These are phyloP conservation scores for Athalia circularis DNA, from an alignment of 2,888 invertebrate species.

Conservation along the genomic window DNA sequence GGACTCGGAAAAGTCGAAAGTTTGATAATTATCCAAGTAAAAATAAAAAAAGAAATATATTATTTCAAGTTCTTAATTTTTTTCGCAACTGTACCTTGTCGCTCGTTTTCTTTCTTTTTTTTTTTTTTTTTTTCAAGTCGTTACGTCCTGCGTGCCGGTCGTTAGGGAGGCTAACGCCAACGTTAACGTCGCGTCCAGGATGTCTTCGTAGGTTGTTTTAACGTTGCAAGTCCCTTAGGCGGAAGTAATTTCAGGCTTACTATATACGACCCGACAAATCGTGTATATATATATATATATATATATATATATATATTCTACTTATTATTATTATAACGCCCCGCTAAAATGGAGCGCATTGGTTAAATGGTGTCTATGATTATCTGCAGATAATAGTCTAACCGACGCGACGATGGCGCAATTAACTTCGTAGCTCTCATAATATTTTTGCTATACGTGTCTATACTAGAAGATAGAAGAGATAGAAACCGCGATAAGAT, in stretches of 20 bases:
- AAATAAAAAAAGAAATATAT: too few species aligned
- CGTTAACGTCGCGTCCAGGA: conserved; percentile 35
- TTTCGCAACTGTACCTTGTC: background rate
- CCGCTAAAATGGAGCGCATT: conserved; percentile 9
- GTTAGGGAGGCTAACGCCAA: conserved; percentile 35
- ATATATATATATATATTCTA: background rate
- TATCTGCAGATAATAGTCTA: background rate
- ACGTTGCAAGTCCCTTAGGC: conserved; percentile 23
- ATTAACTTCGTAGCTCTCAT: background rate
- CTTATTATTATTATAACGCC: too few species aligned
- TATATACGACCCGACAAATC: conserved; percentile 17
- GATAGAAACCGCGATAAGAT: background rate
- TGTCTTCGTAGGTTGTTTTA: conserved; percentile 35
- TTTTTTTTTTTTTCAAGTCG: conserved; percentile 10
- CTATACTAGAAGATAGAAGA: background rate
- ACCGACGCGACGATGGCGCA: conserved; percentile 8
- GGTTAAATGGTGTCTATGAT: background rate
- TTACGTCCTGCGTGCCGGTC: conserved; percentile 29
- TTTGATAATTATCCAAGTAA: too few species aligned
- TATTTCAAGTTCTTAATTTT: too few species aligned
- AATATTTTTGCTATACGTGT: background rate
- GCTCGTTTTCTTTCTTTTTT: conserved; percentile 12
- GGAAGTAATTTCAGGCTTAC: conserved; percentile 34
- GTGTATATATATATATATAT: background rate
- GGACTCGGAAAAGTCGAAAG: too few species aligned